Evolutionary conservation across 2,113 vertebrate genomes (phyloP), one percentile per base, ranked within the genome.

Genomic region (Bubo blakistoni): DNA sequence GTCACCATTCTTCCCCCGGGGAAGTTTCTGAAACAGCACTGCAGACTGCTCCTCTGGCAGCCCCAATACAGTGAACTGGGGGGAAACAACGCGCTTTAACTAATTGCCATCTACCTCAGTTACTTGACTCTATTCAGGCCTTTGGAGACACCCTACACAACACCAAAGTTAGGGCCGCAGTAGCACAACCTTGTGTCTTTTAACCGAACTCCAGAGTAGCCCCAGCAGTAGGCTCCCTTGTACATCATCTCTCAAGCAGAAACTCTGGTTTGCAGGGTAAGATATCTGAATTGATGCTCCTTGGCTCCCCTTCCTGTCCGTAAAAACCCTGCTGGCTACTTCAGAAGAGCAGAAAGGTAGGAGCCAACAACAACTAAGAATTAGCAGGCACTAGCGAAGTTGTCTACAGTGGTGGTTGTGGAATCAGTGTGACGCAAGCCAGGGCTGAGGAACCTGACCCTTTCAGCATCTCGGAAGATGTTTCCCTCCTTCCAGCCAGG

Each of bases 1-100:
- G 86, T 93, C 95, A 96, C 88, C 38, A 19, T 14, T 90, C 71
- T 58, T 84, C n/a, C 91, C 89, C 73, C 46, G 1, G 80, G 77
- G 81, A 92, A 92, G 81, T 69, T 92, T 76, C 81, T 81, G 57
- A 88, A 82, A 62, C 61, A 87, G 65, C 4, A 16, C 42, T 2
- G 20, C 59, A 86, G 79, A 78, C 1, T 29, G 40, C 92, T 94
- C 55, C 74, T 74, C 59, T 32, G 71, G 51, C 90, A 92, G 82
- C 79, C 47, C 0, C 46, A 55, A 44, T 4, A 38, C n/a, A 54
- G 42, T 11, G 38, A 83, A 42, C 61, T 10, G 29, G 34, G 47
- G 66, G 54, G 13, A 93, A 90, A 70, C 26, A 32, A 82, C 47
- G 55, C 47, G 24, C 57, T 87, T 82, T 69, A 55, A 88, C 34